Percentiles rank a stretch among this genome's conserved stretches.
phyloP scores from a whole-genome alignment of 2,113 vertebrate species.

The Nycticryphes semicollaris region DNA sequence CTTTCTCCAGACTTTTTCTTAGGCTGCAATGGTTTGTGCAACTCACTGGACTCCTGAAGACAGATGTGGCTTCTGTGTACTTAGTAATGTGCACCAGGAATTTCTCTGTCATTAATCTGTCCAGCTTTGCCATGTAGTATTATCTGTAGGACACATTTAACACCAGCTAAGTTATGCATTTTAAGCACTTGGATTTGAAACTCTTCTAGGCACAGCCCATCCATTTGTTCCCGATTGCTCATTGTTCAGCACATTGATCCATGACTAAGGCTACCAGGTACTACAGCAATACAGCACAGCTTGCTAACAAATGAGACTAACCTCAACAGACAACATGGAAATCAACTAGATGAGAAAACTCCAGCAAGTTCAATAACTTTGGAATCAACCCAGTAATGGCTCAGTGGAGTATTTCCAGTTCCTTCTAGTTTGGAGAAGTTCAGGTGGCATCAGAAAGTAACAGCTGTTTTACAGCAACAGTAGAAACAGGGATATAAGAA shows the following conservation, averaged over 20 bases:
- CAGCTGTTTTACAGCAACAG: neutral
- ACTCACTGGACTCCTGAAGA: neutral
- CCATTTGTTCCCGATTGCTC: neutral
- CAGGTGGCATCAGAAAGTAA: neutral
- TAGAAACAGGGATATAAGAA: neutral
- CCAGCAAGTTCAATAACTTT: neutral
- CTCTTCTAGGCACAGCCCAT: neutral
- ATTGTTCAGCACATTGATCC: conserved; percentile 7
- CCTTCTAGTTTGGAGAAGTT: neutral
- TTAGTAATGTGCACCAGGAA: neutral
- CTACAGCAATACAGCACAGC: neutral
- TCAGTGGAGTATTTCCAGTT: neutral
- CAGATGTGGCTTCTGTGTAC: neutral
- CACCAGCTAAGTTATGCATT: neutral
- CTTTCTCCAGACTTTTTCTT: neutral
- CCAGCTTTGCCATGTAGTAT: neutral
- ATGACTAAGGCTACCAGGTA: neutral
- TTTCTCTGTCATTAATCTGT: neutral
- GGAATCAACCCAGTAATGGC: neutral
- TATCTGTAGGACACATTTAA: neutral
- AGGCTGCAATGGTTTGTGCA: neutral
- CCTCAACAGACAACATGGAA: neutral
- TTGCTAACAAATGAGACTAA: neutral
- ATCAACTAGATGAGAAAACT: neutral
- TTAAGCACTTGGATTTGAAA: neutral